phyloP scores from a whole-genome alignment of 2,888 invertebrate species.

The Cerceris ruficornis region DNA sequence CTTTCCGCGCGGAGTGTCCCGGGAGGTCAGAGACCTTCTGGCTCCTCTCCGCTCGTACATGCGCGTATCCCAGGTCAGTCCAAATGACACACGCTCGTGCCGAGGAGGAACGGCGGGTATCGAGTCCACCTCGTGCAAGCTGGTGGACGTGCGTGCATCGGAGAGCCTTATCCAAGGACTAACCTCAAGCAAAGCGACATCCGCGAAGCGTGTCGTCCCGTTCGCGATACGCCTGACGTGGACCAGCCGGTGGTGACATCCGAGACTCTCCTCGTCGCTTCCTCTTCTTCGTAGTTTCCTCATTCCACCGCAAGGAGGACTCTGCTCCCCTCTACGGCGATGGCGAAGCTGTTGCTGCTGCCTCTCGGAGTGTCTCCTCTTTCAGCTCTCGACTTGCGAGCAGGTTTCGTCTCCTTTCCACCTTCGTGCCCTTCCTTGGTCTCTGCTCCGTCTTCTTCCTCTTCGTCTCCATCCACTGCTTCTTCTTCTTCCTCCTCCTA shows the following conservation, averaged over 20 bases:
- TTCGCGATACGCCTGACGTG: slow-evolving; percentile 68
- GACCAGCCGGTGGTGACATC: slow-evolving; percentile 72
- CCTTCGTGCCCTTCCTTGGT: no score
- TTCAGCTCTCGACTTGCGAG: no score
- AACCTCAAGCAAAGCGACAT: slow-evolving; percentile 61
- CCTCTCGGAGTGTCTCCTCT: background rate
- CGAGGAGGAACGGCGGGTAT: background rate
- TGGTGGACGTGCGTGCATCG: slow-evolving; percentile 23
- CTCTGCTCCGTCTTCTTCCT: background rate
- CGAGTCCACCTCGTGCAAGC: slow-evolving; percentile 11
- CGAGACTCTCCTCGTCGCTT: slow-evolving; percentile 64
- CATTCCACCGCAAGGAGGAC: slow-evolving; percentile 62
- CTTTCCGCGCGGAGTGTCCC: background rate
- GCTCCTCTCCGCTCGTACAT: background rate
- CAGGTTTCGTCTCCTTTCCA: no score
- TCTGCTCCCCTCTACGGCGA: background rate
- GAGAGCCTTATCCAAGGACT: slow-evolving; percentile 43
- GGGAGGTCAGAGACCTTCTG: slow-evolving; percentile 14
- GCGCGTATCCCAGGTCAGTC: slow-evolving; percentile 18
- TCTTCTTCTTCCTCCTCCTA: background rate
- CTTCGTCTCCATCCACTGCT: slow-evolving; percentile 9
- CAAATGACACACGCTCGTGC: slow-evolving; percentile 13
- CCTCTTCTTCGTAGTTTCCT: slow-evolving; percentile 68
- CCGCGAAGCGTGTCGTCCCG: slow-evolving; percentile 74
- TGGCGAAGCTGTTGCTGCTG: no score